These are phyloP conservation scores for Nematostella vectensis DNA, from an alignment of 92 coral and sea anemone genomes.

Conservation along the genomic window DNA sequence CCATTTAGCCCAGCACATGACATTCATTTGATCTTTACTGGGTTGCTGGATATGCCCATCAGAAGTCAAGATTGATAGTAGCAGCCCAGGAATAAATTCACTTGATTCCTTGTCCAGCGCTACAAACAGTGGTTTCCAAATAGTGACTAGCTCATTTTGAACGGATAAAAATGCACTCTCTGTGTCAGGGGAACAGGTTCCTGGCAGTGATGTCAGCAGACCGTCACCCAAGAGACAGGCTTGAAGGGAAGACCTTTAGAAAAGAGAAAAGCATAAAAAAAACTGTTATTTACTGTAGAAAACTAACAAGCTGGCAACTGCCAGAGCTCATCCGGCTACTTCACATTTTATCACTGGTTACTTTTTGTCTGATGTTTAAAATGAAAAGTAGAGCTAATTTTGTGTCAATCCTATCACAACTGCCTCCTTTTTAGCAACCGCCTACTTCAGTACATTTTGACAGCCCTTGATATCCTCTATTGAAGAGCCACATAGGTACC, in stretches of 20 bases:
- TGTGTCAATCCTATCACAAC: too few species aligned
- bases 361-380: too few species aligned
- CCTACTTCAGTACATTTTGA: too few species aligned
- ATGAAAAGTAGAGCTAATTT: too few species aligned
- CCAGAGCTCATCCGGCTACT: too few species aligned
- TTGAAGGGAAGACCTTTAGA: neutral
- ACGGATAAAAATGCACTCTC: constrained; percentile 1
- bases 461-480: too few species aligned
- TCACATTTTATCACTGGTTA: too few species aligned
- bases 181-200: neutral
- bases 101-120: constrained; percentile 50
- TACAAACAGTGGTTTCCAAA: constrained; percentile 68
- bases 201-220: neutral
- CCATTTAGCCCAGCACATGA: constrained; percentile 22
- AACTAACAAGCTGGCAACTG: too few species aligned
- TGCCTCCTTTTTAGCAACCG: too few species aligned
- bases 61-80: constrained; percentile 22
- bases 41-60: constrained; percentile 22
- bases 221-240: neutral
- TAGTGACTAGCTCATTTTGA: constrained; percentile 28
- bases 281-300: neutral
- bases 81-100: constrained; percentile 47
- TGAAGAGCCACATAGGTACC: too few species aligned
- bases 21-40: constrained; percentile 6
- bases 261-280: too few species aligned